Percentiles rank a stretch among this genome's conserved stretches.
phyloP scores from a whole-genome alignment of 1,140 invertebrate genomes.

The Zophobas morio region DNA sequence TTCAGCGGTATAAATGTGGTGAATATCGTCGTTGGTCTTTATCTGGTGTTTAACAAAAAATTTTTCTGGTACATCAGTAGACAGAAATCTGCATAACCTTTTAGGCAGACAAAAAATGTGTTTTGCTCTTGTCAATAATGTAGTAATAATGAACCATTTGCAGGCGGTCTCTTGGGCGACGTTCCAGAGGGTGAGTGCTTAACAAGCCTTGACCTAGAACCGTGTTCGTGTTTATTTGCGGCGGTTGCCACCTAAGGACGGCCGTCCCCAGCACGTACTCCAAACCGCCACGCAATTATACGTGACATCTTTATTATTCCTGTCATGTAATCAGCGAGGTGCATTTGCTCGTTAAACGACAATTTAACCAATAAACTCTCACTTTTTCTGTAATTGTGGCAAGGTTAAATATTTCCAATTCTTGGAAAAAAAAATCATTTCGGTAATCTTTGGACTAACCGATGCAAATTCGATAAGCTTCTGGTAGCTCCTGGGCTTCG shows the following conservation, averaged over 20 bases:
- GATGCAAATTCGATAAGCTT: slow-evolving; percentile 28
- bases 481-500: not conserved
- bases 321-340: slow-evolving; percentile 8
- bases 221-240: slow-evolving; percentile 34
- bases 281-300: slow-evolving; percentile 32
- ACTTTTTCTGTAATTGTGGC: slow-evolving; percentile 28
- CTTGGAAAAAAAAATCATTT: slow-evolving; percentile 3
- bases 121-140: slow-evolving; percentile 7
- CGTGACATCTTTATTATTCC: slow-evolving; percentile 35
- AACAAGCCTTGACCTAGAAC: slow-evolving; percentile 47
- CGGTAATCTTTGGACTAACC: slow-evolving; percentile 8
- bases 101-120: not conserved
- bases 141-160: not conserved
- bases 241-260: slow-evolving; percentile 35
- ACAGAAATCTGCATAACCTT: too few species aligned
- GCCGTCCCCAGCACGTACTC: slow-evolving; percentile 35
- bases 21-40: too few species aligned
- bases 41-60: too few species aligned
- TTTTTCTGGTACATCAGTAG: too few species aligned
- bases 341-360: slow-evolving; percentile 37
- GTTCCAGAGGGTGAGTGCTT: slow-evolving; percentile 43
- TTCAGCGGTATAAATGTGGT: too few species aligned
- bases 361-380: slow-evolving; percentile 27
- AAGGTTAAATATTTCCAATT: not conserved
- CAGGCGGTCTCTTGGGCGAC: slow-evolving; percentile 8